phyloP scores from a whole-genome alignment of 35 echinoderm and acorn worm species.

The Acanthaster planci region DNA sequence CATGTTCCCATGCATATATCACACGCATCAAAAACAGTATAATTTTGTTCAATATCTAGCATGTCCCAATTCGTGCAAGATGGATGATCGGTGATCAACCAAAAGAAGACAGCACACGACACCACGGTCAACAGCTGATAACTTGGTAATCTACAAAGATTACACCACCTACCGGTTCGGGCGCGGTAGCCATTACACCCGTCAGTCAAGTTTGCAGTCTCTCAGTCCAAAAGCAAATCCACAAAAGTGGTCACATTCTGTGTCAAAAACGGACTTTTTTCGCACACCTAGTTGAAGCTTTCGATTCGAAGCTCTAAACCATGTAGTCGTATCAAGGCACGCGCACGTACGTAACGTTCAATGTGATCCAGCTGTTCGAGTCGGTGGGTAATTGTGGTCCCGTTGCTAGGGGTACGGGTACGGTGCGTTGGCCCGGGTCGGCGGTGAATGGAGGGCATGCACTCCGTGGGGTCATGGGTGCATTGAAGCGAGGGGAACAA shows the following conservation, averaged over 20 bases:
- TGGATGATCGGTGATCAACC: no score
- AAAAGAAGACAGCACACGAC: no score
- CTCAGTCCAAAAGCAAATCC: neutral
- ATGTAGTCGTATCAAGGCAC: neutral
- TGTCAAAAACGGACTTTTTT: neutral
- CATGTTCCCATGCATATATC: no score
- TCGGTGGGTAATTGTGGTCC: neutral
- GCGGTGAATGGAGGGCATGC: neutral
- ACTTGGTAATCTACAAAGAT: neutral
- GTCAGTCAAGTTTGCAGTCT: neutral
- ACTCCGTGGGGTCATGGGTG: no score
- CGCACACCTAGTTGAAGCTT: neutral
- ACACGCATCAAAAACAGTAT: no score
- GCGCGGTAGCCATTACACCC: neutral
- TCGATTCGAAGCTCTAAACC: neutral
- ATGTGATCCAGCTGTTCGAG: no score
- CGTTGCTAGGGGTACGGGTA: constrained; percentile 17
- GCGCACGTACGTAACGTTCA: neutral
- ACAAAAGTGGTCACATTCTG: neutral
- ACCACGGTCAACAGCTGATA: no score
- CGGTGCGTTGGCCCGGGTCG: neutral
- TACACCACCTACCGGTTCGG: neutral
- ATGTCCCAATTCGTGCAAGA: no score
- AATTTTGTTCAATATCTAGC: no score
- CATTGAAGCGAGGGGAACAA: no score